Base-by-base conservation (phyloP, 2,888 invertebrate species). In the Nomada fucata region DNA sequence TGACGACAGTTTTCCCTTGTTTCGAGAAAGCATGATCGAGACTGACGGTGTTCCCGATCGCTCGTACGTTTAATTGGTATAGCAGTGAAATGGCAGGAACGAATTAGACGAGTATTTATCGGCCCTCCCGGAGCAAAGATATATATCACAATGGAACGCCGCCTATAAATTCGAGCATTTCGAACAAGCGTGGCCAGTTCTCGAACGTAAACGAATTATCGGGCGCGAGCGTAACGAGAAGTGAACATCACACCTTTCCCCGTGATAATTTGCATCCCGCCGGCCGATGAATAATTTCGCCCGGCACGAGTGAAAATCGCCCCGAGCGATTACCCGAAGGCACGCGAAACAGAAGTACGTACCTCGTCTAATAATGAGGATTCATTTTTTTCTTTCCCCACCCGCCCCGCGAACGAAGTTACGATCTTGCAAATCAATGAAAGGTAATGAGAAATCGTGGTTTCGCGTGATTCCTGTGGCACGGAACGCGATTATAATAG, bases 241-340 rank as follows among this genome's bases (percentile, higher is more conserved):
- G 59, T 71, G 59, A 76, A 70, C 63, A 60, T 64, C 74, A n/a
- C 53, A 36, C 52, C 55, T 53, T 73, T 68, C 72, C 55, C 63
- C 18, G n/a, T 36, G 71, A 53, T 68, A 55, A 79, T 79, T 79
- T 79, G 69, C 65, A 76, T 79, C 26, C 59, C 60, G 63, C 59
- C 53, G 47, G 10, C 59, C 57, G 60, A 76, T 79, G 79, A 79
- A 79, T 79, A 79, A 79, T 79, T 70, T 70, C 53, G 60, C 47
- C 15, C 13, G 18, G n/a, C 15, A 23, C 36, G 70, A 70, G 50
- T 76, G 75, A 79, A 76, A 76, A 79, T 79, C 59, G 47, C 65
- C 2, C 47, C 57, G 69, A 76, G 70, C 76, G 75, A 79, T 79
- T 60, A 53, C 64, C 9, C 20, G 53, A 11, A 52, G 53, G 36